Evolutionary conservation across 1,140 invertebrate genomes (phyloP).

Genomic region (Neuroterus valhalla): DNA sequence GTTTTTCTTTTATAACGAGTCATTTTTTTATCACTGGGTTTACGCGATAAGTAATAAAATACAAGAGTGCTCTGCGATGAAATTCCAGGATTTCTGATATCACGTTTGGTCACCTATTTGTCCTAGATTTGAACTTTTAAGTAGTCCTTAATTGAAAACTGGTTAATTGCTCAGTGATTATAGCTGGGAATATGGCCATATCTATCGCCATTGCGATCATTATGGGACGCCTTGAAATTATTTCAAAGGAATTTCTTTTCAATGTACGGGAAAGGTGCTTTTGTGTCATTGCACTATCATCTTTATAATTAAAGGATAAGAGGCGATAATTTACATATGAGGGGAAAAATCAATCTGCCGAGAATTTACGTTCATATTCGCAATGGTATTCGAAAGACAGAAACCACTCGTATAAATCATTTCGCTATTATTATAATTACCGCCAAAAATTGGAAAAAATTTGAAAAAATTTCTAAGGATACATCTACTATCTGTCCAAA

Average conservation of each 20-base stretch:
- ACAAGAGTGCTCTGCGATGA: neutral
- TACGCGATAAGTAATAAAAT: conserved; percentile 13
- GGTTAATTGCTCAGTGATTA: conserved; percentile 62
- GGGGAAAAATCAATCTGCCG: no score
- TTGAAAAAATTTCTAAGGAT: no score
- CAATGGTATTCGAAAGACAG: no score
- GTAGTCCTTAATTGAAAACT: conserved; percentile 61
- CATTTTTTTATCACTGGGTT: conserved; percentile 14
- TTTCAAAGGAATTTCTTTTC: conserved; percentile 23
- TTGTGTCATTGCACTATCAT: neutral
- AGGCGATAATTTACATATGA: no score
- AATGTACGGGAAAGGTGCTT: no score
- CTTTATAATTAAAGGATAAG: neutral
- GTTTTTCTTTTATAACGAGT: neutral
- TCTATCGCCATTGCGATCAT: neutral
- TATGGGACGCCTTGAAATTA: neutral
- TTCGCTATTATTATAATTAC: no score
- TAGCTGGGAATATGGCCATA: conserved; percentile 34
- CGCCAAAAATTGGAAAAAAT: no score
- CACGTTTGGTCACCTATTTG: conserved; percentile 21
- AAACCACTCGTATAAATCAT: no score
- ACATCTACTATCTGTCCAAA: no score
- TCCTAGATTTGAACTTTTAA: conserved; percentile 45
- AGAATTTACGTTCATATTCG: no score
- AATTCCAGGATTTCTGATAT: conserved; percentile 14